A percentile compares a stretch with the other conserved stretches of the same genome.
These are phyloP conservation scores for Microtus oregoni DNA, from an alignment of 2,113 vertebrate genomes.

Conservation along the genomic window DNA sequence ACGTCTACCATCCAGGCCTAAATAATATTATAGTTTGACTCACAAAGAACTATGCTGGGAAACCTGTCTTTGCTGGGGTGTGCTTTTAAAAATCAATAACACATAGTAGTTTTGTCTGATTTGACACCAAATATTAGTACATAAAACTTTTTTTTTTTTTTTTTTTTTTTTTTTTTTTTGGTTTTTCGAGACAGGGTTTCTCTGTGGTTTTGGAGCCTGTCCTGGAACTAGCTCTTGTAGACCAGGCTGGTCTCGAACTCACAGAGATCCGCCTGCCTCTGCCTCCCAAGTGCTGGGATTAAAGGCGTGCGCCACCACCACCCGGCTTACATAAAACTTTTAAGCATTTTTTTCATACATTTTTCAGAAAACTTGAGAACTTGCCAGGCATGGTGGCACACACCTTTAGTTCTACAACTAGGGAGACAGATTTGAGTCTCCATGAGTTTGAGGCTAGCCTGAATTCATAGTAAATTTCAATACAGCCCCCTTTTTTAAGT, in stretches of 20 bases:
- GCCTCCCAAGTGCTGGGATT: too few species aligned
- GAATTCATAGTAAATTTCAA: neutral
- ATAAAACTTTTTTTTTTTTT: slow-evolving; percentile 32
- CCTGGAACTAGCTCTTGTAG: too few species aligned
- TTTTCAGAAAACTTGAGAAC: slow-evolving; percentile 17
- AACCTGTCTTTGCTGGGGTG: neutral
- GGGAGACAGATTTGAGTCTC: neutral
- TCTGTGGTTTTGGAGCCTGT: too few species aligned
- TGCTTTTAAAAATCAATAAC: neutral
- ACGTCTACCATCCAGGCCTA: neutral
- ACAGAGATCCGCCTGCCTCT: too few species aligned
- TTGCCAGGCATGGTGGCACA: neutral
- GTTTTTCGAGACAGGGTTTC: too few species aligned
- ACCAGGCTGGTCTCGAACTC: too few species aligned
- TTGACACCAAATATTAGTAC: neutral
- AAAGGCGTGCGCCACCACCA: too few species aligned
- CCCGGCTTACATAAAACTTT: slow-evolving; percentile 3
- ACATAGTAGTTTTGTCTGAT: slow-evolving; percentile 42
- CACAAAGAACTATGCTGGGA: neutral
- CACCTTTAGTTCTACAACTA: neutral
- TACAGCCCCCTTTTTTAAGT: neutral
- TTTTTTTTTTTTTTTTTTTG: too few species aligned
- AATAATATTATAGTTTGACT: neutral
- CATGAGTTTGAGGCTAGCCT: neutral
- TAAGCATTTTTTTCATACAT: neutral